Base-by-base conservation (phyloP, 1,140 invertebrate species). In the Lordiphosa clarofinis region DNA sequence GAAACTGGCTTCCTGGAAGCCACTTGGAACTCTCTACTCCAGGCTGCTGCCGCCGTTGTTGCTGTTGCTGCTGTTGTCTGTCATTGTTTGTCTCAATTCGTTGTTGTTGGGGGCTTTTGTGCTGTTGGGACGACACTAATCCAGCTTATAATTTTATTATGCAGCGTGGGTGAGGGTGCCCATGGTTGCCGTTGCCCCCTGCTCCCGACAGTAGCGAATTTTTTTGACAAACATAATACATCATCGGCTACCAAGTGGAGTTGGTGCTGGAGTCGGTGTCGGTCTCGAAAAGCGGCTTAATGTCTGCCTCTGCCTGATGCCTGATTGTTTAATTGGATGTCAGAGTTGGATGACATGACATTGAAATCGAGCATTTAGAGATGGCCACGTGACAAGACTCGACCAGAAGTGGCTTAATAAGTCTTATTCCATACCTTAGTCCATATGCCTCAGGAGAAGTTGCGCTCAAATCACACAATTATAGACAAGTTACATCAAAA, bases 121-220 rank as follows among this genome's bases (percentile, higher is more conserved):
- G 24, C 33, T 52, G 19, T 24, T 52, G 31, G 54, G 52, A 57
- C 70, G 78, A 82, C 78, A 78, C 73, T 82, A 84, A 82, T 76
- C 78, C 78, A 70, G 75, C 78, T 82, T 84, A 82, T 82, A 78
- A 82, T 84, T 82, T 82, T 82, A 82, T 84, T 82, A 60, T 71
- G 48, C 62, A 19, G 37, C 39, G 28, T 42, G 37, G 38, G 52
- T 40, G 52, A 42, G 28, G 39, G 40, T 28, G 24, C n/a, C n/a
- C n/a, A n/a, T n/a, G n/a, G n/a, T n/a, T n/a, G n/a, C n/a, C n/a
- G n/a, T n/a, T n/a, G n/a, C n/a, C 24, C 19, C 15, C 15, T 10
- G 36, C 13, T 31, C 11, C 4, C 36, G 31, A 37, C 35, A 53
- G 36, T 38, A 50, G 36, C 47, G 12, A 50, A 49, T 36, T 21